phyloP scores from a whole-genome alignment of 64 coral and sea anemone genomes.

The Pocillopora damicornis region DNA sequence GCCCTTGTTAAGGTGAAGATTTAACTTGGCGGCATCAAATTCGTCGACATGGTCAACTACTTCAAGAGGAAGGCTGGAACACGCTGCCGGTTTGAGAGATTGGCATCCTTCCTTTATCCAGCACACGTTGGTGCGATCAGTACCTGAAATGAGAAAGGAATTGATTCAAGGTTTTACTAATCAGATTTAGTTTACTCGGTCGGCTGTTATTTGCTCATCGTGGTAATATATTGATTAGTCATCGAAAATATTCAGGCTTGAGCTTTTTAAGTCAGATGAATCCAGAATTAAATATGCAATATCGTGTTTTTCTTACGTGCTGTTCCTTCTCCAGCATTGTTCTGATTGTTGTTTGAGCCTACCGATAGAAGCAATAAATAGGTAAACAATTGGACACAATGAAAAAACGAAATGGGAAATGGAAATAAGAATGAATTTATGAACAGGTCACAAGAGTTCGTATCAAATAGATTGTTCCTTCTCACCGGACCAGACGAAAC shows the following conservation, averaged over 20 bases:
- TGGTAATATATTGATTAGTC: neutral
- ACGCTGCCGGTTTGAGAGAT: constrained; percentile 31
- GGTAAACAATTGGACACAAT: neutral
- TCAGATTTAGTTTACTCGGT: neutral
- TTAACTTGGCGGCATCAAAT: constrained; percentile 17
- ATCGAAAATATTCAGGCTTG: neutral
- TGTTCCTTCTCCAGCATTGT: constrained; percentile 28
- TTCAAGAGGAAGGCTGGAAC: constrained; percentile 38
- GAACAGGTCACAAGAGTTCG: too few species aligned
- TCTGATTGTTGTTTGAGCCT: constrained; percentile 40
- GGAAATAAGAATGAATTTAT: neutral
- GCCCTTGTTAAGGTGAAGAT: constrained; percentile 36
- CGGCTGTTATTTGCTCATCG: neutral
- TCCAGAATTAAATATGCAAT: too few species aligned
- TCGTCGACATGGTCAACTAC: constrained; percentile 30
- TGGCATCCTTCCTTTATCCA: constrained; percentile 42
- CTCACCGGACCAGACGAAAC: constrained; percentile 59
- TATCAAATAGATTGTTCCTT: too few species aligned
- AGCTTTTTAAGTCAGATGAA: neutral
- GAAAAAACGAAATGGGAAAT: neutral
- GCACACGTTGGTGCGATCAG: constrained; percentile 33
- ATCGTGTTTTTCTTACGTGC: constrained; percentile 11
- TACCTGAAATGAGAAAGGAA: constrained; percentile 26
- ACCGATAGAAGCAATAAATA: neutral
- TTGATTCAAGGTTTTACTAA: neutral